Base-by-base conservation (phyloP, 2,888 invertebrate species). In the Parasteatoda lunata region DNA sequence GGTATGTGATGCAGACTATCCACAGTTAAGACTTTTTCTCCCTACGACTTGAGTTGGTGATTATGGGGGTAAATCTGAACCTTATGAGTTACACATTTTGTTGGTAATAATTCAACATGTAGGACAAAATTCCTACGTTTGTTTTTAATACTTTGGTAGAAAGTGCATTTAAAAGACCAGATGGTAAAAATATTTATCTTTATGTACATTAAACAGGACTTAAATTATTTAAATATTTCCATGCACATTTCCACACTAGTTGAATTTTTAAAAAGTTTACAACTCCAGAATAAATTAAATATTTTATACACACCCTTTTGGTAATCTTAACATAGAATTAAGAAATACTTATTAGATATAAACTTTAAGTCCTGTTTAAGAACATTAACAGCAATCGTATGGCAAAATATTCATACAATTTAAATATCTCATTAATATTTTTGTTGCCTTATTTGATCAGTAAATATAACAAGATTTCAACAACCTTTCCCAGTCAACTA, bases 111-210 rank as follows among this genome's bases (percentile, higher is more conserved):
- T 85, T 85, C 79, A 75, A 85, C 79, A 79, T 75, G 79, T 81
- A 80, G 76, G 85, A 76, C 69, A 48, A 77, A 71, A 64, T 49
- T 64, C 77, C 49, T 68, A 76, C 80, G 69, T 51, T 68, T 52
- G 59, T 65, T 64, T 85, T 80, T 72, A 77, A 79, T 81, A 83
- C 9, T 79, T 88, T 88, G 83, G 88, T 82, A 83, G 77, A 76
- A 79, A 88, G 76, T 82, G 78, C 78, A 82, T 79, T 75, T 82
- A 70, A 76, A 88, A 88, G 88, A 81, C 75, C 88, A 83, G 83
- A 76, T 83, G 88, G 79, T 76, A 83, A 81, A 88, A 88, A 83
- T 88, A 83, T 79, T 77, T 65, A 52, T 81, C 69, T 79, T 66
- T 85, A 52, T 76, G 64, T 64, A 70, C 68, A 48, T 80, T 76